phyloP scores from a whole-genome alignment of 2,113 vertebrate genomes.

The Aplodontia rufa region DNA sequence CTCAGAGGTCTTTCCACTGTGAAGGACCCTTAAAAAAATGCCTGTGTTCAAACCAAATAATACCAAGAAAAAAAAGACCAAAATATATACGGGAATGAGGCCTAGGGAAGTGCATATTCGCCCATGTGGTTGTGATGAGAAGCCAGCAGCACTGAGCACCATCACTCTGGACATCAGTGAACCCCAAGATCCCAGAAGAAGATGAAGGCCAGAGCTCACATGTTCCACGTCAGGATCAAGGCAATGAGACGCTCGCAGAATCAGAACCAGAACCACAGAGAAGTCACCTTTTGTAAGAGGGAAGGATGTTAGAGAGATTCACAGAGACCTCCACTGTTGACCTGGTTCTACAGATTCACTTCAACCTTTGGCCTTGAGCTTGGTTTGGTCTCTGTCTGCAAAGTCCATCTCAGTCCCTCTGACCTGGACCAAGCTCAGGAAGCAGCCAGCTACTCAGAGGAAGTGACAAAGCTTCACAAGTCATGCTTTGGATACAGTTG shows the following conservation, averaged over 20 bases:
- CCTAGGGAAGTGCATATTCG: background rate
- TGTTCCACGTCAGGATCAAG: background rate
- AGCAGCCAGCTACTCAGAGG: background rate
- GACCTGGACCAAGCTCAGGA: background rate
- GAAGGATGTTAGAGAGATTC: background rate
- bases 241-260: background rate
- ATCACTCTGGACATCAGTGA: background rate
- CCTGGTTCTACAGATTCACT: fast-evolving
- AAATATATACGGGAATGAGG: background rate
- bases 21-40: background rate
- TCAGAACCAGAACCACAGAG: background rate
- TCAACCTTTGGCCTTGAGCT: no score
- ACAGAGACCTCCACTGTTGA: background rate
- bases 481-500: background rate
- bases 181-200: background rate
- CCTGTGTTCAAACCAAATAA: background rate
- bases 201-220: background rate
- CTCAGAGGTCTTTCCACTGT: background rate
- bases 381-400: background rate
- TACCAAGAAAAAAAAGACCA: background rate
- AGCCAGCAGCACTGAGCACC: background rate
- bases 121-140: background rate
- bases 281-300: no score
- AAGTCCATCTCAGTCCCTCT: background rate
- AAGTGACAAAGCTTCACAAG: background rate